These are phyloP conservation scores for Melanchra persicariae DNA, from an alignment of 2,888 invertebrate species.

Conservation along the genomic window DNA sequence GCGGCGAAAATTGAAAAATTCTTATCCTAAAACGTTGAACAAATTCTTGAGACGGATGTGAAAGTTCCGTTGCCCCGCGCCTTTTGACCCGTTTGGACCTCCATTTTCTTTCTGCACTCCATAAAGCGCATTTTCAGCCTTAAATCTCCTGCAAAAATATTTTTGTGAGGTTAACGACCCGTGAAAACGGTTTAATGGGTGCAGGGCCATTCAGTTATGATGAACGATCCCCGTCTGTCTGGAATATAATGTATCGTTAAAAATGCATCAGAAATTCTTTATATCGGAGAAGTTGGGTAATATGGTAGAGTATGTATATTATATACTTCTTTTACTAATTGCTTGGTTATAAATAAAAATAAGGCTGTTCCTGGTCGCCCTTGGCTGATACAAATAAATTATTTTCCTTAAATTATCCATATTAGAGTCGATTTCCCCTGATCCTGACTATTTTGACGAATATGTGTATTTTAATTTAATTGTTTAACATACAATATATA, in stretches of 20 bases:
- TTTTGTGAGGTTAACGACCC: slow-evolving; percentile 52
- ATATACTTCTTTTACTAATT: background rate
- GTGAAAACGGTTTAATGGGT: slow-evolving; percentile 55
- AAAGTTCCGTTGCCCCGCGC: slow-evolving; percentile 15
- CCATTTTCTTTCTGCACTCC: slow-evolving; percentile 39
- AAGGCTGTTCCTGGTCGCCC: too few species aligned
- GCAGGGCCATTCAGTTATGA: slow-evolving; percentile 51
- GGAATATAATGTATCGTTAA: slow-evolving; percentile 52
- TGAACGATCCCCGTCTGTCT: slow-evolving; percentile 42
- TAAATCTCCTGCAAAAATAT: slow-evolving; percentile 56
- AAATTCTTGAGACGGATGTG: slow-evolving; percentile 15
- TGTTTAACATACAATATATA: too few species aligned
- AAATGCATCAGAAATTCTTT: slow-evolving; percentile 54
- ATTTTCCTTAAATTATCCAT: too few species aligned
- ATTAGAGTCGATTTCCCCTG: too few species aligned
- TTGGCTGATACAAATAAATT: too few species aligned
- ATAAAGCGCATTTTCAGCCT: slow-evolving; percentile 37
- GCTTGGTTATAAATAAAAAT: too few species aligned
- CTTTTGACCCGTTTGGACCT: slow-evolving; percentile 16
- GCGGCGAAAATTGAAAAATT: background rate
- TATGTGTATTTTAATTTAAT: background rate
- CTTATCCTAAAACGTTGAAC: background rate
- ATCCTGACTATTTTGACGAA: background rate
- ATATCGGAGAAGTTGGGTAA: background rate
- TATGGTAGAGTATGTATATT: too few species aligned